Base-by-base conservation (phyloP, 35 echinoderm and acorn worm species). In the Lytechinus pictus region DNA sequence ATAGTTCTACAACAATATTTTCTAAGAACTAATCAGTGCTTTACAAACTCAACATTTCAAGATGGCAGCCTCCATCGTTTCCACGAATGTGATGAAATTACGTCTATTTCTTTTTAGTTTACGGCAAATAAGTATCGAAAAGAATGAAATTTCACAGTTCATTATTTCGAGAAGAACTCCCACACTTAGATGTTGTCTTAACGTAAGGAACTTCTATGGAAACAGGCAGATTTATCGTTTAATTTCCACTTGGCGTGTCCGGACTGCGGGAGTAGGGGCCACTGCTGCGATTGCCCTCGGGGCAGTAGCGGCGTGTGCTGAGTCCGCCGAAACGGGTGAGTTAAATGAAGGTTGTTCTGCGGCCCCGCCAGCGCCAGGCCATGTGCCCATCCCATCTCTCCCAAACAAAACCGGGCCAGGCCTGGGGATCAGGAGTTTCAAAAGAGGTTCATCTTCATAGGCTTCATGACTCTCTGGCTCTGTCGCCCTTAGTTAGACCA, bases 11-110 rank as follows among this genome's bases (percentile, higher is more conserved):
- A 79, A 79, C 4, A 79, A 79, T 79, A n/a, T n/a, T 79, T 79
- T 7, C 19, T 24, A 79, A 0, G 14, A 79, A 24, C 66, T 79
- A 79, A 79, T 79, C 66, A 79, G 66, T 79, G 66, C 19, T 8
- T 16, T 4, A 79, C 19, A 6, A 93, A 93, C n/a, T 93, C 92
- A 24, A 93, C 92, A 93, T 93, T 55, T 93, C 92, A 93, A 93
- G 92, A 93, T 93, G 92, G 92, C 92, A 57, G 54, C 92, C 92
- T 93, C 92, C 92, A 93, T 93, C 21, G 27, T 33, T 27, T 55
- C 29, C 19, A n/a, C 92, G 92, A 93, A 93, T 21, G 9, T 90
- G 88, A 90, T 44, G 88, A 90, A 44, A 90, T 51, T 90, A 33
- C 88, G 88, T 90, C 88, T 90, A 12, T 90, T 44, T 44, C 28